Evolutionary conservation across 2,888 invertebrate genomes (phyloP), one percentile per base, ranked within the genome.

Genomic region (Drosophila vallismaia): DNA sequence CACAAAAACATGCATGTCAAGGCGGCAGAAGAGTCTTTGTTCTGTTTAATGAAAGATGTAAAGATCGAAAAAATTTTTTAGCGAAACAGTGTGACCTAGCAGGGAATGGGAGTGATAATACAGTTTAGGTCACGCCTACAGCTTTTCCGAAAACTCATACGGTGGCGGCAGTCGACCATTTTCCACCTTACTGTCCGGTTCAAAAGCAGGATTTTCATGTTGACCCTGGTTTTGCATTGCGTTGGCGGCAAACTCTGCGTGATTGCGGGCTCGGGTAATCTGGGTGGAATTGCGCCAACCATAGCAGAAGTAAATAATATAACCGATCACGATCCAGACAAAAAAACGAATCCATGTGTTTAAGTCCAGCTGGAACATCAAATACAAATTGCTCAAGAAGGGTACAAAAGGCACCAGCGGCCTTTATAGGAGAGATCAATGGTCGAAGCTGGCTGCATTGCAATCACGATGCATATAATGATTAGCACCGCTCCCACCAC

Each of bases 311-410:
- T 98, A 98, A 86, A 98, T 97, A 2, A 94, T 82, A 88, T 97
- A 95, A 94, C 98, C 98, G 67, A 97, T 92, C 6, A 93, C 88
- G 78, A 98, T 93, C 98, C 98, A 98, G 12, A 96, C 93, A 56
- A 93, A 92, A 92, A 98, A 98, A 86, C 98, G 93, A 63, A 97
- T 94, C 98, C 98, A 98, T 2, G 98, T 98, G 86, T 94, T 93
- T 51, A 93, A 83, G 89, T 97, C 96, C 71, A 98, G 92, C 92
- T 97, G 96, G 84, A 97, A 94, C 98, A 98, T 98, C 56, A 98
- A 93, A 91, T 97, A 97, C 53, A 97, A 92, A 92, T 98, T 98
- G 91, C 97, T 97, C 5, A 97, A 89, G 83, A 95, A 95, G 3
- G 98, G 98, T 72, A 98, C 93, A 46, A 96, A 90, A 0, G 98